Evolutionary conservation across 2,888 invertebrate genomes (phyloP).

Genomic region (Brachyopa scutellaris): DNA sequence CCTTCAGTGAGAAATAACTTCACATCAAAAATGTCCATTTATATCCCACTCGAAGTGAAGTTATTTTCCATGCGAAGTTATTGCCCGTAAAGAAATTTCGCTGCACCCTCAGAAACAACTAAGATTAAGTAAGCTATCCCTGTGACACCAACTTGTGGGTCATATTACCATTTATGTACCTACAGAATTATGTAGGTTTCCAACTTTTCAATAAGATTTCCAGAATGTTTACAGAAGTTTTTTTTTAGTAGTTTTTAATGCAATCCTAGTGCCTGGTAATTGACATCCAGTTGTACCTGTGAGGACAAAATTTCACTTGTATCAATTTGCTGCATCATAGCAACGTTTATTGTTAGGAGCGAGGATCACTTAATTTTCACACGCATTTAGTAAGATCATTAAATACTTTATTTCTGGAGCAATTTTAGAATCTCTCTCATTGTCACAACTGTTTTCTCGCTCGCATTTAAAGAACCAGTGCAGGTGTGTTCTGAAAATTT

Average conservation of each 20-base stretch:
- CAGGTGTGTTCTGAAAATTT: no score
- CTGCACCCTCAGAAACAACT: conserved; percentile 80
- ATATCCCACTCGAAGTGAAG: no score
- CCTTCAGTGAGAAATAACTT: no score
- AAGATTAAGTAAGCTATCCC: neutral
- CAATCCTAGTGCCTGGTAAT: conserved; percentile 84
- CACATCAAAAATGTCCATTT: no score
- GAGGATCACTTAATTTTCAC: no score
- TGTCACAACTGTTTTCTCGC: no score
- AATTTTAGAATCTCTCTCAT: no score
- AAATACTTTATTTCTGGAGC: no score
- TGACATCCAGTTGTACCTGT: conserved; percentile 83
- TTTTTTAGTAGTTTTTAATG: conserved; percentile 50
- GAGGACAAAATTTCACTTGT: conserved; percentile 74
- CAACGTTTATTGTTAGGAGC: conserved; percentile 17
- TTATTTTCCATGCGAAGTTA: no score
- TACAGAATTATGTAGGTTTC: conserved; percentile 49
- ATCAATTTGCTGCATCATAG: conserved; percentile 59
- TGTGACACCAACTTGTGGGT: conserved; percentile 78
- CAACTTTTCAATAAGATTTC: neutral
- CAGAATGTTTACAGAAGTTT: neutral
- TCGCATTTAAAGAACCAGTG: no score
- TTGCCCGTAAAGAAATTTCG: no score
- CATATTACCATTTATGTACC: conserved; percentile 20
- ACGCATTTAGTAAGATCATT: no score